Evolutionary conservation across 2,113 vertebrate species (phyloP).

Genomic region (Ptyas mucosa): DNA sequence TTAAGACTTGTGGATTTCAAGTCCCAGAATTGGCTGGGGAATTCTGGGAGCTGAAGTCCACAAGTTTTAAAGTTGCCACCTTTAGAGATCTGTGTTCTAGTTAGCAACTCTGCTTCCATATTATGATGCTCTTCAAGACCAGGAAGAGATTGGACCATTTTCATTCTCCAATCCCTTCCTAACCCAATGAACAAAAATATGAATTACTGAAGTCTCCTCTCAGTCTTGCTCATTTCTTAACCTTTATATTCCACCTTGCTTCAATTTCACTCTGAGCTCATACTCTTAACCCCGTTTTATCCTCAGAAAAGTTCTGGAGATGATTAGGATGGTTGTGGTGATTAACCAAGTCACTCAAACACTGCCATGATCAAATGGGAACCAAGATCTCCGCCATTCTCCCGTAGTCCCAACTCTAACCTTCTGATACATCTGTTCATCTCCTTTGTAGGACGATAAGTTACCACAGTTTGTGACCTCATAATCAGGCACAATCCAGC

Average conservation of each 20-base stretch:
- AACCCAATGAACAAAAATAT: background rate
- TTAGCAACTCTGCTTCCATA: background rate
- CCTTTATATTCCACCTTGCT: background rate
- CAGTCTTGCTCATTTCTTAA: no score
- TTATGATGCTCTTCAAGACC: background rate
- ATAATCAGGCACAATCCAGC: background rate
- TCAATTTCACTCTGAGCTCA: background rate
- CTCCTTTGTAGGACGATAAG: background rate
- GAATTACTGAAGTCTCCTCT: background rate
- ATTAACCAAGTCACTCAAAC: background rate
- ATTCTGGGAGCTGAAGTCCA: background rate
- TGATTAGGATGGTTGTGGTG: background rate
- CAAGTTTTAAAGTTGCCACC: background rate
- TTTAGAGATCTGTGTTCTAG: background rate
- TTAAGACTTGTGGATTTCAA: background rate
- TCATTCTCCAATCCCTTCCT: background rate
- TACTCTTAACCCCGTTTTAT: background rate
- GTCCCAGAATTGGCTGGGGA: background rate
- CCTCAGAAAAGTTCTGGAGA: background rate
- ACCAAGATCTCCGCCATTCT: background rate
- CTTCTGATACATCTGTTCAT: background rate
- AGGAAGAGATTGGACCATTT: background rate
- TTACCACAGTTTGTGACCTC: background rate
- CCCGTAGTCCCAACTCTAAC: background rate
- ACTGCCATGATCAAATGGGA: background rate